A percentile compares a stretch with the other conserved stretches of the same genome.
Conservation (phyloP, 2,888 invertebrate species). For the Patella pellucida region DNA sequence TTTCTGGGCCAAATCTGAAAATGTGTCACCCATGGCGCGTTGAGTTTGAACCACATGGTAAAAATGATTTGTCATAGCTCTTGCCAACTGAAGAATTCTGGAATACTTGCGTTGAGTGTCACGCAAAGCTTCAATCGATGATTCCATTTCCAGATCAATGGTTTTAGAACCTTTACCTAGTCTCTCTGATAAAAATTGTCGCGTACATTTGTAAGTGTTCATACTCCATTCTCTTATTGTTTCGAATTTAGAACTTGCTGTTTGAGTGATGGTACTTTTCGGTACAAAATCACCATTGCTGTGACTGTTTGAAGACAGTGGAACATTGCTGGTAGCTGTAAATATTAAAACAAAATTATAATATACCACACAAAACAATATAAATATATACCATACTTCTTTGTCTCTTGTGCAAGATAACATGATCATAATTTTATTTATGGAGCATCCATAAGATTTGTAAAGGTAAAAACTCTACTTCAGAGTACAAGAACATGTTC, state of each 20-base stretch:
- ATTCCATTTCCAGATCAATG: constrained; percentile 85
- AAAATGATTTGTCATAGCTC: constrained; percentile 89
- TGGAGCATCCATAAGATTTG: no score
- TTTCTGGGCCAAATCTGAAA: constrained; percentile 95
- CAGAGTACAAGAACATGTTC: no score
- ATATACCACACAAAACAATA: neutral
- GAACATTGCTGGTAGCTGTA: constrained; percentile 59
- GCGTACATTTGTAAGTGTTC: constrained; percentile 97
- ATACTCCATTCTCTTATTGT: constrained; percentile 96
- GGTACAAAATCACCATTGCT: constrained; percentile 61
- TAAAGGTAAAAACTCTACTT: no score
- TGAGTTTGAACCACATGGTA: constrained; percentile 88
- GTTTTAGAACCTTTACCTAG: constrained; percentile 80
- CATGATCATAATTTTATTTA: no score
- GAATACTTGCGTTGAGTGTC: constrained; percentile 93
- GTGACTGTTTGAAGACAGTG: constrained; percentile 47
- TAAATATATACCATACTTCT: no score
- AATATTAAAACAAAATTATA: constrained; percentile 16
- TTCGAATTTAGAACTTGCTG: constrained; percentile 77
- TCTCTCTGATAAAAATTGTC: constrained; percentile 95
- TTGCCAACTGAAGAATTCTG: constrained; percentile 84
- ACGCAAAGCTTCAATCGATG: constrained; percentile 90
- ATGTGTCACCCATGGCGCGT: constrained; percentile 89
- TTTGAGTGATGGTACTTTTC: constrained; percentile 50
- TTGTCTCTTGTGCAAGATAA: no score